Base-by-base conservation (phyloP, 2,113 vertebrate genomes). In the rat (Rattus norvegicus) region DNA sequence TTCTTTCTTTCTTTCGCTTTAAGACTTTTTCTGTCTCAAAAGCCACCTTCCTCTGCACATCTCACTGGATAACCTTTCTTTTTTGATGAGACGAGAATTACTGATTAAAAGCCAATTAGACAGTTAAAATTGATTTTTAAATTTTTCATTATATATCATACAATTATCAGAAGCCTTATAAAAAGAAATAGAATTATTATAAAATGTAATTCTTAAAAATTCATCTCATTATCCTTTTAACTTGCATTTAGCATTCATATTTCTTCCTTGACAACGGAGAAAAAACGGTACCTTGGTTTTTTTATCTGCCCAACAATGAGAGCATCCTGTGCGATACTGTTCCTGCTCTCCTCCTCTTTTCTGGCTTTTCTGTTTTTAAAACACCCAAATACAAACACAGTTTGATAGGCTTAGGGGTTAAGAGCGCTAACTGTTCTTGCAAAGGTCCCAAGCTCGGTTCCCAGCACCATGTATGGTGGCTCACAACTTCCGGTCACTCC, bases 311-410 rank as follows among this genome's bases (percentile, higher is more conserved):
- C 28, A 93, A 77, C 75, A 95, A 61, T 63, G 54, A 56, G 88
- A 95, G 86, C 92, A 83, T 47, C 43, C 47, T 93, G 19, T 43
- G 54, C 94, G 81, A 87, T 63, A 92, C 77, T 93, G 43, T 36
- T 89, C 92, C 72, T 72, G n/a, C 75, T 95, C 39, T 79, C 56
- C 43, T 95, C 86, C 39, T 77, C 52, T 72, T 79, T 39, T 61
- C 24, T 94, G 59, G 19, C 24, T 69, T 91, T 81, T 72, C 67
- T 87, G 43, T 33, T 90, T 79, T 36, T 54, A 92, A 92, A 91
- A 70, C 13, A 92, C n/a, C 47, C 91, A 75, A 79, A 52, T 86
- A 85, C 93, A 88, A 89, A 85, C 88, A 30, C n/a, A 49, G 49
- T n/a, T 67, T 88, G 59, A 30, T 20, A 22, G 49, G 36, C 22